Percentiles rank a stretch among this genome's conserved stretches.
Evolutionary conservation across 2,797 vertebrate genomes (phyloP).

Genomic region (Phataginus tricuspis): DNA sequence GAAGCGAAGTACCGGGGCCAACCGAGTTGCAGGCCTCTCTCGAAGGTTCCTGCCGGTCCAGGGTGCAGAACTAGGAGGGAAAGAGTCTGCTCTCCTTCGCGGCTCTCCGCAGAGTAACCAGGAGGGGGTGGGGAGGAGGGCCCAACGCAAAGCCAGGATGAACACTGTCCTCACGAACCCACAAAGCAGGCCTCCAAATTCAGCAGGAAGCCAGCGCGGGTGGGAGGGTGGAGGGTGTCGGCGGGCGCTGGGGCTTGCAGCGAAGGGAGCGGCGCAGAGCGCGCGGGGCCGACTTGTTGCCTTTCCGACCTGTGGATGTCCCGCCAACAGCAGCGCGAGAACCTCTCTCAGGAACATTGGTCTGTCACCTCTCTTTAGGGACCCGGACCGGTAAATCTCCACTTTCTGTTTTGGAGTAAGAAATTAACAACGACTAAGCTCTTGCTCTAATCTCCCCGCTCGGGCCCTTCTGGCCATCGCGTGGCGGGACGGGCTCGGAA

Average conservation of each 20-base stretch:
- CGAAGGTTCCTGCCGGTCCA: neutral
- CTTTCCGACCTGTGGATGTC: fast-evolving
- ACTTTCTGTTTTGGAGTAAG: neutral
- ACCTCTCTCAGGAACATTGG: neutral
- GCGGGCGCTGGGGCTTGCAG: fast-evolving
- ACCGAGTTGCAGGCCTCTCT: neutral
- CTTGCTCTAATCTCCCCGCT: neutral
- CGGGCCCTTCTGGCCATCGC: too few relatives aligned
- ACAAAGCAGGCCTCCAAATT: neutral
- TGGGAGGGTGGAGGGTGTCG: fast-evolving
- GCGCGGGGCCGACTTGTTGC: neutral
- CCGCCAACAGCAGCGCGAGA: neutral
- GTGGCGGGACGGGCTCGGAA: fast-evolving
- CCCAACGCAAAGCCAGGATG: neutral
- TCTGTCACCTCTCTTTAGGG: neutral
- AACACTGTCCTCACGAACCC: neutral
- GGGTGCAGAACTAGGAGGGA: fast-evolving
- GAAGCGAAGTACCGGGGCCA: neutral
- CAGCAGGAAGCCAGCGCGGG: fast-evolving
- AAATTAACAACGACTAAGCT: neutral
- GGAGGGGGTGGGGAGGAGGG: too few relatives aligned
- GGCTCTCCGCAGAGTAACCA: fast-evolving
- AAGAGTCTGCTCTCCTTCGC: too few relatives aligned
- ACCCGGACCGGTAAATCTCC: neutral
- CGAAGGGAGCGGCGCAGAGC: neutral